These are phyloP conservation scores for Hemaris fuciformis DNA, from an alignment of 2,888 invertebrate genomes.

Conservation along the genomic window DNA sequence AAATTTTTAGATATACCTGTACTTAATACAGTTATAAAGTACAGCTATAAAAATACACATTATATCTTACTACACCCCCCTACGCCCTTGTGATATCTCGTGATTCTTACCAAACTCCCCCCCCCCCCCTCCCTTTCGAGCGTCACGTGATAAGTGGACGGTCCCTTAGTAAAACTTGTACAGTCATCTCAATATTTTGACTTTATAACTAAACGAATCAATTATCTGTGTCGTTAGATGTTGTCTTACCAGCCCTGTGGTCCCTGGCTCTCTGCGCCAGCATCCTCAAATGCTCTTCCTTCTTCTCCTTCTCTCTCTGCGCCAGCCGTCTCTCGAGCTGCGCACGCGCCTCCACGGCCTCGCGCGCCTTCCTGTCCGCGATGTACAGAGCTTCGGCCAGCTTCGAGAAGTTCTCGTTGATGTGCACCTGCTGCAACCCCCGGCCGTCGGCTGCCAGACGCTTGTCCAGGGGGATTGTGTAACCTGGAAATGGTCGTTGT, in stretches of 20 bases:
- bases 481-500: constrained; percentile 84
- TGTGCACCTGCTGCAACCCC: constrained; percentile 97
- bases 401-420: constrained; percentile 99
- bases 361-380: constrained; percentile 97
- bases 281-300: constrained; percentile 95
- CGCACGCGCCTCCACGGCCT: constrained; percentile 98
- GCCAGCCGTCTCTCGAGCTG: constrained; percentile 97
- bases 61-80: too few relatives aligned
- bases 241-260: constrained; percentile 91
- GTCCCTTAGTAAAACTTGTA: too few relatives aligned
- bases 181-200: too few relatives aligned
- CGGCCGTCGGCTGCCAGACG: constrained; percentile 98
- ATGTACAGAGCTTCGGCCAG: constrained; percentile 98
- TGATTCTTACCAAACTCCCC: too few relatives aligned
- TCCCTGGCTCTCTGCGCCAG: constrained; percentile 98
- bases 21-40: too few relatives aligned
- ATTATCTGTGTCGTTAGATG: too few relatives aligned
- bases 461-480: constrained; percentile 98
- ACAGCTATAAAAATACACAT: too few relatives aligned
- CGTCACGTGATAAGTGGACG: too few relatives aligned
- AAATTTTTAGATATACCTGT: too few relatives aligned
- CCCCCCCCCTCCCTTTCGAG: too few relatives aligned
- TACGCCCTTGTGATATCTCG: too few relatives aligned
- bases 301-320: constrained; percentile 98
- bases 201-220: too few relatives aligned